Evolutionary conservation across 2,888 invertebrate genomes (phyloP).

Genomic region (Bombyx huttoni): DNA sequence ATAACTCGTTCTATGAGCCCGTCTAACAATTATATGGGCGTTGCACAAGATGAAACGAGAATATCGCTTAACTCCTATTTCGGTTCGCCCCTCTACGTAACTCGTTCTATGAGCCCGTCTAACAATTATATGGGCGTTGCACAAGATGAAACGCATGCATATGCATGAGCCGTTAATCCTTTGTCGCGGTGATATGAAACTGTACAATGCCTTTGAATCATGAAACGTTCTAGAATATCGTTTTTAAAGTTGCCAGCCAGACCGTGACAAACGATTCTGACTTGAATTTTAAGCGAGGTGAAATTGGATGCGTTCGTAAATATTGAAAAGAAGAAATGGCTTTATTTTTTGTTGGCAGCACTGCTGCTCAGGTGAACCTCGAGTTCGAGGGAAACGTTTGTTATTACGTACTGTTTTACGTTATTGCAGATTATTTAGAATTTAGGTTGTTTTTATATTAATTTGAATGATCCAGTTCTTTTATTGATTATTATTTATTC

Average conservation of each 20-base stretch:
- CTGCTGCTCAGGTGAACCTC: too few species aligned
- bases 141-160: constrained; percentile 16
- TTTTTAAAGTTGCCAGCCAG: not conserved
- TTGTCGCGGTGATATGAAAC: constrained; percentile 1
- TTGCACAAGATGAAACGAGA: constrained; percentile 1
- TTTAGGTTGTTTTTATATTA: too few species aligned
- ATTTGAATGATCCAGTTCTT: too few species aligned
- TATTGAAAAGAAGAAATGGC: not conserved
- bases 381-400: too few species aligned
- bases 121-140: not conserved
- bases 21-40: not conserved
- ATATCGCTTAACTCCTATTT: too few species aligned
- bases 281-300: not conserved
- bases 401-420: too few species aligned
- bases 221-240: not conserved
- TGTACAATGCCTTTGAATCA: constrained; percentile 1
- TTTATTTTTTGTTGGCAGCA: too few species aligned
- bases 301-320: not conserved
- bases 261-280: not conserved
- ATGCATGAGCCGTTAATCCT: constrained; percentile 25
- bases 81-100: not conserved
- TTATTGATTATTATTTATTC: too few species aligned
- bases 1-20: not conserved
- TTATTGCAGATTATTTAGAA: too few species aligned
- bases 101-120: not conserved